Evolutionary conservation across 35 echinoderm and acorn worm species (phyloP).

Genomic region (Eucidaris tribuloides): DNA sequence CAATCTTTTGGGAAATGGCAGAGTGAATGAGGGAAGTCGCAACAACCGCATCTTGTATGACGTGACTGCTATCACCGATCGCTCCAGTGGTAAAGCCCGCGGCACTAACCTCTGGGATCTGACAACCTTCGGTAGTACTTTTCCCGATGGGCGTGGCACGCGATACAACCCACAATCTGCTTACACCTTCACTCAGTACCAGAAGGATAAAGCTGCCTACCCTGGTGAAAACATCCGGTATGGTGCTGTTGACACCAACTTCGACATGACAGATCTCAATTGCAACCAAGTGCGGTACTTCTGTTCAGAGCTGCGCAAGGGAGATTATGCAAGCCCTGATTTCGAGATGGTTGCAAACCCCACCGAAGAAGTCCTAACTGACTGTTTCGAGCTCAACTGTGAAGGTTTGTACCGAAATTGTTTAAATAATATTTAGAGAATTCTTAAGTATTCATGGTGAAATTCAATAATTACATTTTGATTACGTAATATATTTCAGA

Average conservation of each 20-base stretch:
- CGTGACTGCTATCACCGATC: constrained; percentile 52
- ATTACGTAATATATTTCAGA: no score
- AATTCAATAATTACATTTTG: no score
- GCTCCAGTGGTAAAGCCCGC: constrained; percentile 54
- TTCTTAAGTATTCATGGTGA: neutral
- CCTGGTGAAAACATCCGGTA: constrained; percentile 65
- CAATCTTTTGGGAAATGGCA: neutral
- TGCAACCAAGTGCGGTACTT: constrained; percentile 76
- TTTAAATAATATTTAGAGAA: neutral
- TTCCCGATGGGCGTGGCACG: constrained; percentile 49
- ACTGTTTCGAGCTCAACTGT: constrained; percentile 63
- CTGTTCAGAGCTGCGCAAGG: constrained; percentile 82
- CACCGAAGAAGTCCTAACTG: constrained; percentile 32
- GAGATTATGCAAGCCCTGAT: constrained; percentile 48
- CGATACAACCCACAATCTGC: constrained; percentile 29
- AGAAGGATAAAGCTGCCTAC: constrained; percentile 58
- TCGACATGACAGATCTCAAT: constrained; percentile 79
- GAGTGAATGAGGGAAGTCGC: constrained; percentile 40
- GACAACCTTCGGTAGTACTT: constrained; percentile 54
- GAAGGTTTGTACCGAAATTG: constrained; percentile 43
- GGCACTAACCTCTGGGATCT: constrained; percentile 88
- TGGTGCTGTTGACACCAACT: constrained; percentile 66
- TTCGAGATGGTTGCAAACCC: constrained; percentile 63
- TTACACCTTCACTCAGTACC: constrained; percentile 43
- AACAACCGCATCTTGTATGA: constrained; percentile 71